A percentile compares a stretch with the other conserved stretches of the same genome.
Conservation (phyloP, 2,797 vertebrate species). For the Neostethus bicornis region DNA sequence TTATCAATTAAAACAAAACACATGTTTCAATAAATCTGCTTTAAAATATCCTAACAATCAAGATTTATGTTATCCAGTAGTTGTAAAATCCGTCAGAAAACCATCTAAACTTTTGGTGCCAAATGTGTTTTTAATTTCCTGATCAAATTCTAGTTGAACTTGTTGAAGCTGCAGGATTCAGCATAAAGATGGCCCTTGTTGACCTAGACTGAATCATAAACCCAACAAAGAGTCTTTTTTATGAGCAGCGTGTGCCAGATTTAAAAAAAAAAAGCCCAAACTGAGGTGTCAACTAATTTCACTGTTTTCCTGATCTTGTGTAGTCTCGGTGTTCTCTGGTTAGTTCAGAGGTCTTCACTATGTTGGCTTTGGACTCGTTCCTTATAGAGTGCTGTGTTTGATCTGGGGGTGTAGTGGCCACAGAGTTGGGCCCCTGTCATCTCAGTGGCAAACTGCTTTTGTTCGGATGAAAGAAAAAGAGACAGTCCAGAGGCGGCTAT, state of each 20-base stretch:
- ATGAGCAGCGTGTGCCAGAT: slow-evolving; percentile 35
- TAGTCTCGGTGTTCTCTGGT: slow-evolving; percentile 51
- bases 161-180: background rate
- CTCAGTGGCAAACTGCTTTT: slow-evolving; percentile 67
- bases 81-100: background rate
- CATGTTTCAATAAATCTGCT: background rate
- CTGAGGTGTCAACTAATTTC: slow-evolving; percentile 48
- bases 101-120: background rate
- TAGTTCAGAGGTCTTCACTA: slow-evolving; percentile 55
- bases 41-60: background rate
- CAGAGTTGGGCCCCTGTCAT: slow-evolving; percentile 62
- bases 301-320: slow-evolving; percentile 45
- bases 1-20: background rate
- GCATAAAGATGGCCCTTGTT: slow-evolving; percentile 1
- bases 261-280: slow-evolving; percentile 52
- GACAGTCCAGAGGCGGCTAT: slow-evolving; percentile 72
- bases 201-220: slow-evolving; percentile 14
- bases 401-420: slow-evolving; percentile 47
- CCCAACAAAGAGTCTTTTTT: slow-evolving; percentile 37
- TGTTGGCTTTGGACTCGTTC: slow-evolving; percentile 72
- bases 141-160: background rate
- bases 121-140: background rate
- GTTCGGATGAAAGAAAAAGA: slow-evolving; percentile 68
- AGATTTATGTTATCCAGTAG: background rate
- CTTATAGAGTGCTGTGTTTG: slow-evolving; percentile 67